phyloP scores from a whole-genome alignment of 2,797 vertebrate species.

The Peromyscus attwateri region DNA sequence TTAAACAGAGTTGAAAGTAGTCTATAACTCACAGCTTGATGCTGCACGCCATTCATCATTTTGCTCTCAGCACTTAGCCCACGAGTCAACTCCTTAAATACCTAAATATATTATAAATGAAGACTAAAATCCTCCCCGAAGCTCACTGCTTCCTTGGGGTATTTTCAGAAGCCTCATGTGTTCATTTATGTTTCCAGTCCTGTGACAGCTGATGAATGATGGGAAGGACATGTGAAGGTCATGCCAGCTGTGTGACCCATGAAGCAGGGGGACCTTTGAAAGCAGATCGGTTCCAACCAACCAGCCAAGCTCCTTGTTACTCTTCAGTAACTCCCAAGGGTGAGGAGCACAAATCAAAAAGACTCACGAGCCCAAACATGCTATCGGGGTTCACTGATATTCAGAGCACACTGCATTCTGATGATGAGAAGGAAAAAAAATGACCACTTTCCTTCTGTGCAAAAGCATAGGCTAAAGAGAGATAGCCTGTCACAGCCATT shows the following conservation, averaged over 20 bases:
- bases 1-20: constrained; percentile 65
- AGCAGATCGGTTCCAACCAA: background rate
- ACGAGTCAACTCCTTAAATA: constrained; percentile 72
- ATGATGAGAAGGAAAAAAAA: background rate
- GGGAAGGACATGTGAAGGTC: background rate
- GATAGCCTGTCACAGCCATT: background rate
- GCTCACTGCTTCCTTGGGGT: constrained; percentile 22
- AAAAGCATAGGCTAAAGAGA: background rate
- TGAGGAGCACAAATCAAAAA: constrained; percentile 48
- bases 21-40: constrained; percentile 70
- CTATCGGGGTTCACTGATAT: background rate
- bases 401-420: background rate
- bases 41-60: constrained; percentile 39
- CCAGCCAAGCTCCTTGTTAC: background rate
- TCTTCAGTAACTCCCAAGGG: background rate
- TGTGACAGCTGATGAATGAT: background rate
- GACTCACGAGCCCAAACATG: background rate
- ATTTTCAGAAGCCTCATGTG: constrained; percentile 46
- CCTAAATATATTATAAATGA: constrained; percentile 68
- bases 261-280: background rate
- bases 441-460: background rate
- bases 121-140: constrained; percentile 40
- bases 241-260: background rate
- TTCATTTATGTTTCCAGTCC: constrained; percentile 21
- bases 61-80: constrained; percentile 63